These are phyloP conservation scores for Zingel zingel DNA, from an alignment of 2,113 vertebrate species.

Conservation along the genomic window DNA sequence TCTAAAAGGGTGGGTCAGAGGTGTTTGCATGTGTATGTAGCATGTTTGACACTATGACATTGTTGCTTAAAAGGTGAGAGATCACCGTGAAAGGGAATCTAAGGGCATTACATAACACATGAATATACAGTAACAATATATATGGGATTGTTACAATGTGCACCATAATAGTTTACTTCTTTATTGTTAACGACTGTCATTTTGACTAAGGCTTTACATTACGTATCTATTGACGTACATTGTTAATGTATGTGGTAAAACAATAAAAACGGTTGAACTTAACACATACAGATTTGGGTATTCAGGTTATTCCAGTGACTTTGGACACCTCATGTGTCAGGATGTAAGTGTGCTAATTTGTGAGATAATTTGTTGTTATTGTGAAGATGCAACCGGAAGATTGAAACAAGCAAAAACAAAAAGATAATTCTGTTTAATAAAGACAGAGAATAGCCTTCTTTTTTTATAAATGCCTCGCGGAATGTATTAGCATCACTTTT, in stretches of 20 bases:
- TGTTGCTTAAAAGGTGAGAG: not conserved
- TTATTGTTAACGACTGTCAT: not conserved
- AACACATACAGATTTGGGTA: too few species aligned
- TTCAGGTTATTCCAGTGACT: too few species aligned
- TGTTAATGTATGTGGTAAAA: not conserved
- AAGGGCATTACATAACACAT: not conserved
- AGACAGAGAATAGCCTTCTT: not conserved
- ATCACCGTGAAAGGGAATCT: not conserved
- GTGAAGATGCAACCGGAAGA: not conserved
- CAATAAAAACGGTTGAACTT: not conserved
- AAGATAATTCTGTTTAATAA: not conserved
- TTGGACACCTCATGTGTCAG: too few species aligned
- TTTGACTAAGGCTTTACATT: not conserved
- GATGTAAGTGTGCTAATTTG: not conserved
- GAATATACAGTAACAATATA: not conserved
- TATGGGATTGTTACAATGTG: not conserved
- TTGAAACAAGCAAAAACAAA: not conserved
- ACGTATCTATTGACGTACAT: too few species aligned
- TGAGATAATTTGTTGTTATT: not conserved
- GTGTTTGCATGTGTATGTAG: slow-evolving; percentile 6
- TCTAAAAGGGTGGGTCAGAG: slow-evolving; percentile 34
- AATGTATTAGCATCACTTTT: slow-evolving; percentile 6
- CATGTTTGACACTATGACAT: not conserved
- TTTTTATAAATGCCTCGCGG: not conserved
- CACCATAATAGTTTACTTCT: not conserved